Conservation (phyloP, 2,797 vertebrate species). For the Lagorchestes hirsutus region DNA sequence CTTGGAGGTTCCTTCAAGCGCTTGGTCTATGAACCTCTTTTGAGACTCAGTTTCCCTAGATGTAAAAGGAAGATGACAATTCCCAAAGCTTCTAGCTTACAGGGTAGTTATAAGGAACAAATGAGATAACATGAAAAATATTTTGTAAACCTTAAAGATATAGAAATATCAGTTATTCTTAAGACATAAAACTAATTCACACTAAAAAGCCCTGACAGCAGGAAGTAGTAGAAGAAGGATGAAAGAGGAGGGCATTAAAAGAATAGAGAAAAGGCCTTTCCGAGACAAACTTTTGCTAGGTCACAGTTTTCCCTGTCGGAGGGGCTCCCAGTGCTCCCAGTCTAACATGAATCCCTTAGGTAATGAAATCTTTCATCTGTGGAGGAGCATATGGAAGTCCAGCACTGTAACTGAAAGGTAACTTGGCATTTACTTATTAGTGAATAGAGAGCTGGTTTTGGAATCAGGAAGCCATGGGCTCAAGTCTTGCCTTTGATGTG, state of each 20-base stretch:
- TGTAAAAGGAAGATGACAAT: background rate
- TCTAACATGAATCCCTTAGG: background rate
- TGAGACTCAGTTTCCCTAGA: background rate
- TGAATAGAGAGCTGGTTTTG: background rate
- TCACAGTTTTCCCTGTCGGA: background rate
- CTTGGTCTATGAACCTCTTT: background rate
- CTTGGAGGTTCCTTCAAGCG: background rate
- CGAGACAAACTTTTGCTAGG: background rate
- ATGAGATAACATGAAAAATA: background rate
- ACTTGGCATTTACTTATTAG: background rate
- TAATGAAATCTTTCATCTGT: background rate
- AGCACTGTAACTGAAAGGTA: background rate
- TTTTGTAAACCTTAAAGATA: background rate
- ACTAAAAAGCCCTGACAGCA: background rate
- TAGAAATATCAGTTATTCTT: background rate
- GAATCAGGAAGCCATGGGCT: background rate
- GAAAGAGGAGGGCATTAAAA: background rate
- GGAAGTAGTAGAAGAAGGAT: background rate
- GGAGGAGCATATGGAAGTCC: background rate
- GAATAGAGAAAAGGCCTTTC: background rate
- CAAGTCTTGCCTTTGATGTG: background rate
- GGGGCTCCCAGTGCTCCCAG: background rate
- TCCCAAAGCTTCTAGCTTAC: background rate
- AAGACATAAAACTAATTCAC: background rate
- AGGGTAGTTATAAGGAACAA: background rate